A percentile compares a stretch with the other conserved stretches of the same genome.
phyloP scores from a whole-genome alignment of 2,113 vertebrate genomes.

The Pipa parva region DNA sequence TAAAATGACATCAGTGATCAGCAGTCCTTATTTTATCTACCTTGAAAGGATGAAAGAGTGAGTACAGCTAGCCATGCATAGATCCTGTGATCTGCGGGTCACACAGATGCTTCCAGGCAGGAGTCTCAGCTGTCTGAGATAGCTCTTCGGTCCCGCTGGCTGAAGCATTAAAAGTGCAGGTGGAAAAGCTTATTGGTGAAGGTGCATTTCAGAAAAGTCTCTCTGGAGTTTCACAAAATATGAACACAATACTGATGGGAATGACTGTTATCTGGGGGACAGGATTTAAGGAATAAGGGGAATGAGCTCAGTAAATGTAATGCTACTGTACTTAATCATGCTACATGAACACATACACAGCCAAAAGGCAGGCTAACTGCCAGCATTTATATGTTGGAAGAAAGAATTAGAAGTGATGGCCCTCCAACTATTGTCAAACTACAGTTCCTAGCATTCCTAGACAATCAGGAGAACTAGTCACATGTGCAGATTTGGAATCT shows the following conservation, averaged over 20 bases:
- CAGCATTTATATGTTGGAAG: too few species aligned
- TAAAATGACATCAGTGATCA: slow-evolving; percentile 29
- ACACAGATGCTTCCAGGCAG: slow-evolving; percentile 38
- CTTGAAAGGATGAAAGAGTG: slow-evolving; percentile 39
- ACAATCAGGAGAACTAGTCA: too few species aligned
- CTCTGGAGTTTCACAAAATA: slow-evolving; percentile 30
- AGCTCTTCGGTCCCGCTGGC: slow-evolving; percentile 38
- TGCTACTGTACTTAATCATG: not conserved
- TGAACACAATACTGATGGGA: slow-evolving; percentile 30
- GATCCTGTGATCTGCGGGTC: slow-evolving; percentile 36
- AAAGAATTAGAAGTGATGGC: too few species aligned
- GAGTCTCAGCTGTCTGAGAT: slow-evolving; percentile 39
- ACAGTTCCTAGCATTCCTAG: too few species aligned
- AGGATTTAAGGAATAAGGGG: not conserved
- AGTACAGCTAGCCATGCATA: slow-evolving; percentile 35
- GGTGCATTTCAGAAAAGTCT: slow-evolving; percentile 30
- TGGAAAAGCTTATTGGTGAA: slow-evolving; percentile 39
- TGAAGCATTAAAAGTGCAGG: slow-evolving; percentile 41
- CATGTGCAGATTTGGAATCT: too few species aligned
- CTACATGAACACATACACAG: not conserved
- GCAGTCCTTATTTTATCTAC: slow-evolving; percentile 32
- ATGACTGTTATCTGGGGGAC: slow-evolving; percentile 9
- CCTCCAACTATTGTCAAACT: too few species aligned
- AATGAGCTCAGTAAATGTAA: not conserved
- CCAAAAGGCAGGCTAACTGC: not conserved